phyloP scores from a whole-genome alignment of 2,888 invertebrate species.

The Deroplatys truncata region DNA sequence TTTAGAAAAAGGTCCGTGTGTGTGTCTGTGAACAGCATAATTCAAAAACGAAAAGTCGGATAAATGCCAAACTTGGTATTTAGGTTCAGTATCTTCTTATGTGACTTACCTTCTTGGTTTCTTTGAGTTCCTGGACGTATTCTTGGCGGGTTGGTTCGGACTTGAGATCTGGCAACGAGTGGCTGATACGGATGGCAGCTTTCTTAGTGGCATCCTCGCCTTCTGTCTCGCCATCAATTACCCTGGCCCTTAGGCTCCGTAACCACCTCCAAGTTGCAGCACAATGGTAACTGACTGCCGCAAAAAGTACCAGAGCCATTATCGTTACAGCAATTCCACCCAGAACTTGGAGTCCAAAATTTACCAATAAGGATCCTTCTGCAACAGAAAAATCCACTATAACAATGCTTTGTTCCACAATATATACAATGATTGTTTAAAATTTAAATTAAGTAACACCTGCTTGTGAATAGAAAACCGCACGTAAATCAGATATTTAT shows the following conservation, averaged over 20 bases:
- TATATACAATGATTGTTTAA: too few species aligned
- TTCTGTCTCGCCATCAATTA: constrained; percentile 15
- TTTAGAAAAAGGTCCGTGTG: too few species aligned
- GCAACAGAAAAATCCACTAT: background rate
- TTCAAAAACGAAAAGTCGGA: too few species aligned
- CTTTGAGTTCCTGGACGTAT: constrained; percentile 64
- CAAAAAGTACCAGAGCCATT: constrained; percentile 64
- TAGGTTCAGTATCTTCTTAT: too few species aligned
- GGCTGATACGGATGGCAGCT: constrained; percentile 69
- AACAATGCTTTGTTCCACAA: too few species aligned
- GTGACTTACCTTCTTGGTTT: constrained; percentile 62
- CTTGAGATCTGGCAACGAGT: constrained; percentile 70
- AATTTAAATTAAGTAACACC: too few species aligned
- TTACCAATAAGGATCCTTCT: background rate
- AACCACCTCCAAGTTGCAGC: constrained; percentile 71
- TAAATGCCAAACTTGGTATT: too few species aligned
- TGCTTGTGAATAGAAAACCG: too few species aligned
- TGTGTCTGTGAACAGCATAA: too few species aligned
- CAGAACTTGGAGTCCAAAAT: constrained; percentile 42
- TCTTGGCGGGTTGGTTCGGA: constrained; percentile 64
- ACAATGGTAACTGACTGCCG: constrained; percentile 69
- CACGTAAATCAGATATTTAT: too few species aligned
- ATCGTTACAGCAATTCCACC: constrained; percentile 55
- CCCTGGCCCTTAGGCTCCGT: constrained; percentile 22
- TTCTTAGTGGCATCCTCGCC: constrained; percentile 46